Percentiles rank a stretch among this genome's conserved stretches.
Conservation (phyloP, 2,113 vertebrate genomes). For the Salvelinus fontinalis region DNA sequence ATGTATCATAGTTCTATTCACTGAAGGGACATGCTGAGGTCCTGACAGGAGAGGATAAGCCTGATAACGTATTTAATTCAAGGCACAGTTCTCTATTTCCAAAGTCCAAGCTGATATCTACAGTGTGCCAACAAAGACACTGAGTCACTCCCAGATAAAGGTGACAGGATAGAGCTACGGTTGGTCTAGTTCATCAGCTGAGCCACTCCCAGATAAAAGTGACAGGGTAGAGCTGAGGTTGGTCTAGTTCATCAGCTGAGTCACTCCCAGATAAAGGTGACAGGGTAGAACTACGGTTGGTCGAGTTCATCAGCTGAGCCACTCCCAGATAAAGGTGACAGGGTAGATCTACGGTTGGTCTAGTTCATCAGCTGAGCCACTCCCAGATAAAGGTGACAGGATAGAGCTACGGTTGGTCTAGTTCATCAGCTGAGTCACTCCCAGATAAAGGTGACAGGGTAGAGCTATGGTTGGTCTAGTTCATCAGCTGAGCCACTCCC, state of each 20-base stretch:
- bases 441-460: background rate
- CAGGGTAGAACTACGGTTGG: background rate
- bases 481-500: background rate
- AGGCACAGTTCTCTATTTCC: background rate
- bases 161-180: background rate
- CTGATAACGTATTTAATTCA: background rate
- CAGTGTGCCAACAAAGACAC: background rate
- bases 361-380: background rate
- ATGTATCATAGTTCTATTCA: background rate
- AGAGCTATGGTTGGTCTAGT: background rate
- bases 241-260: background rate
- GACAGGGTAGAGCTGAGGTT: background rate
- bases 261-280: background rate
- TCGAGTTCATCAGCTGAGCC: background rate
- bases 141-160: background rate
- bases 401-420: background rate
- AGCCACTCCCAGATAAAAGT: background rate
- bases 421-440: background rate
- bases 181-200: background rate
- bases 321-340: background rate
- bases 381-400: background rate
- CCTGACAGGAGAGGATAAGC: too few relatives aligned
- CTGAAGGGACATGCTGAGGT: too few relatives aligned
- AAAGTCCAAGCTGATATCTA: background rate
- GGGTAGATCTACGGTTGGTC: background rate